Evolutionary conservation across 1,140 invertebrate genomes (phyloP).

Genomic region (Sweltsa coloradensis): DNA sequence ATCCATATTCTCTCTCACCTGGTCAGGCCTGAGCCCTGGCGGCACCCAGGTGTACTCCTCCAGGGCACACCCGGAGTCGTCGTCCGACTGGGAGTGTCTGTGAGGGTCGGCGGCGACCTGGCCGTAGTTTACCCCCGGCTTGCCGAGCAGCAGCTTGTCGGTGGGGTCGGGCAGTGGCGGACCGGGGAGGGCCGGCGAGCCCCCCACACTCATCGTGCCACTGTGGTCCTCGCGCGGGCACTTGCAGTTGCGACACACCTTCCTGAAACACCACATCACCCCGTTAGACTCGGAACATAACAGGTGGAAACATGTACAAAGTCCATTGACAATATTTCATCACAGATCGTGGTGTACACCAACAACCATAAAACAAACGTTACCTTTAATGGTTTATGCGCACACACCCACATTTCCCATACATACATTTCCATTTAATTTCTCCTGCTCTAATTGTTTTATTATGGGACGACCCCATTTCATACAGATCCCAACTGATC

Average conservation of each 20-base stretch:
- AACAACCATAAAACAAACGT: too few relatives aligned
- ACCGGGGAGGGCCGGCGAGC: slow-evolving; percentile 15
- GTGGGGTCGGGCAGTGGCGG: slow-evolving; percentile 20
- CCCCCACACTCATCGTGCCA: slow-evolving; percentile 19
- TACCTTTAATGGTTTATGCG: too few relatives aligned
- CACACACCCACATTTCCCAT: too few relatives aligned
- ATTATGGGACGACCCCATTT: too few relatives aligned
- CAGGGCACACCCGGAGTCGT: slow-evolving; percentile 91
- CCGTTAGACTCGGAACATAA: background rate
- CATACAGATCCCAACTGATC: too few relatives aligned
- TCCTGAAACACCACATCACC: slow-evolving; percentile 34
- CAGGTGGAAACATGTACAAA: too few relatives aligned
- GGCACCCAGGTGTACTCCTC: slow-evolving; percentile 99
- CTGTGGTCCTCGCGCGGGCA: slow-evolving; percentile 51
- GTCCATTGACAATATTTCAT: too few relatives aligned
- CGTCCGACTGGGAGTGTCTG: slow-evolving; percentile 86
- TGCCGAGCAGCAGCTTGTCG: slow-evolving; percentile 27
- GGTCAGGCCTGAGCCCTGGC: slow-evolving; percentile 86
- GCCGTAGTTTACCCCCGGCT: slow-evolving; percentile 24
- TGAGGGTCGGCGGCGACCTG: slow-evolving; percentile 45
- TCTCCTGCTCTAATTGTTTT: too few relatives aligned
- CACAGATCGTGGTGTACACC: too few relatives aligned
- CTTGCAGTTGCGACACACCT: slow-evolving; percentile 58
- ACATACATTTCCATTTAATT: too few relatives aligned
- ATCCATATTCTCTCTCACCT: slow-evolving; percentile 68